Evolutionary conservation across 2,797 vertebrate genomes (phyloP).

Genomic region (Fundulus diaphanus): DNA sequence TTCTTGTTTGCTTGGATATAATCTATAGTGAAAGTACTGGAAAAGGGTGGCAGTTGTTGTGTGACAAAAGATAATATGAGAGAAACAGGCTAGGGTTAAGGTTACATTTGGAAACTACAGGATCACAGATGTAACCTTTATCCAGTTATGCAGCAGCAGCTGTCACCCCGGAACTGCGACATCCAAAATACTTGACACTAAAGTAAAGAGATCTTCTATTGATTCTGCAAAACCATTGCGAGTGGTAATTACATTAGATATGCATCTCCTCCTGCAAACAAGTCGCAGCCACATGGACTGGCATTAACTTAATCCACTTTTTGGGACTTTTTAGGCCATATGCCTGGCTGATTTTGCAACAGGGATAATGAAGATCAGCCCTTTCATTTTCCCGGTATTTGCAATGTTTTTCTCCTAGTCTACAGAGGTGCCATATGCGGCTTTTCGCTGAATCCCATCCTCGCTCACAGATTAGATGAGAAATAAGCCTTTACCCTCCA

Average conservation of each 20-base stretch:
- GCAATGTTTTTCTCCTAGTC: conserved; percentile 18
- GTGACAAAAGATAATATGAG: conserved; percentile 48
- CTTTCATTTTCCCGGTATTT: conserved; percentile 10
- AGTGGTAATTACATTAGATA: conserved; percentile 41
- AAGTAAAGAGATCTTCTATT: conserved; percentile 27
- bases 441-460: conserved; percentile 54
- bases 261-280: conserved; percentile 35
- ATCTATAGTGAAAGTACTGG: conserved; percentile 39
- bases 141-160: conserved; percentile 49
- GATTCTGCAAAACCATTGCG: conserved; percentile 21
- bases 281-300: conserved; percentile 13
- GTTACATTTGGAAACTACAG: conserved; percentile 49
- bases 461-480: conserved; percentile 54
- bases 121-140: conserved; percentile 62
- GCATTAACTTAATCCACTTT: conserved; percentile 28
- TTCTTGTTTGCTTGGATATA: not conserved
- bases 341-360: conserved; percentile 10
- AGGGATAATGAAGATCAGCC: conserved; percentile 28
- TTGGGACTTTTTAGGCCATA: conserved; percentile 9
- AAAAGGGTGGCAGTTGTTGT: conserved; percentile 41
- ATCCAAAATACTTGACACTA: conserved; percentile 23
- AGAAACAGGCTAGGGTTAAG: conserved; percentile 54
- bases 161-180: conserved; percentile 48
- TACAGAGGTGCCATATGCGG: conserved; percentile 14
- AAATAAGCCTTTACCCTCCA: conserved; percentile 29